Base-by-base conservation (phyloP, 2,797 vertebrate species). In the Argentina silus region DNA sequence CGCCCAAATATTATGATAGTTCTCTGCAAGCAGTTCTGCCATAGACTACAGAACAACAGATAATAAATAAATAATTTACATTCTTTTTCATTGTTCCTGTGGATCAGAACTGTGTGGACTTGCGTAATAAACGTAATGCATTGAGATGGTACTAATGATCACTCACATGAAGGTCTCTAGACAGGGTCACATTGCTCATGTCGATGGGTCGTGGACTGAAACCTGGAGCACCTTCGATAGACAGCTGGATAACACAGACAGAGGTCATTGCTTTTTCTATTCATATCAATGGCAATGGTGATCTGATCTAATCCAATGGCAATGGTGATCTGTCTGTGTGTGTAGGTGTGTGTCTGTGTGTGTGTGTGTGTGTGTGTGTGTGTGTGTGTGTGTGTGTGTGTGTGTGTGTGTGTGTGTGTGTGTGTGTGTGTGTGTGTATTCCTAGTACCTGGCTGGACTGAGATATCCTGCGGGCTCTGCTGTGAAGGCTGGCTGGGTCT, bases 1-100 rank as follows among this genome's bases (percentile, higher is more conserved):
- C 61, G 97, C 96, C 97, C 97, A 98, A 83, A 95, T 96, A 62
- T 98, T 98, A 82, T 98, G 97, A 84, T 97, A 98, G 86, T 98
- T 98, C 89, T 99, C 97, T 19, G 97, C 97, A 81, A 99, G 96
- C 89, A 97, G 95, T 81, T 99, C 97, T 53, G 97, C 97, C 96
- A 98, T 97, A 7, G 97, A 95, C 97, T 99, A 87, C 27, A 36
- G 2, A 36, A 19, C 85, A 67, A 74, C 76, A 71, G 21, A 84
- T n/a, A 83, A 57, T 11, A 17, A 8, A 17, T 19, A 19, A 17
- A 17, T 0, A 57, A 17, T 7, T 47, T 47, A 4, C 44, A 47
- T 47, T 64, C 15, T 12, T 64, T 3, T 14, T 43, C 50, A 68
- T 47, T 5, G n/a, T n/a, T n/a, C n/a, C n/a, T n/a, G n/a, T n/a